Base-by-base conservation (phyloP, 1,140 invertebrate genomes). In the Neoseiulus cucumeris region DNA sequence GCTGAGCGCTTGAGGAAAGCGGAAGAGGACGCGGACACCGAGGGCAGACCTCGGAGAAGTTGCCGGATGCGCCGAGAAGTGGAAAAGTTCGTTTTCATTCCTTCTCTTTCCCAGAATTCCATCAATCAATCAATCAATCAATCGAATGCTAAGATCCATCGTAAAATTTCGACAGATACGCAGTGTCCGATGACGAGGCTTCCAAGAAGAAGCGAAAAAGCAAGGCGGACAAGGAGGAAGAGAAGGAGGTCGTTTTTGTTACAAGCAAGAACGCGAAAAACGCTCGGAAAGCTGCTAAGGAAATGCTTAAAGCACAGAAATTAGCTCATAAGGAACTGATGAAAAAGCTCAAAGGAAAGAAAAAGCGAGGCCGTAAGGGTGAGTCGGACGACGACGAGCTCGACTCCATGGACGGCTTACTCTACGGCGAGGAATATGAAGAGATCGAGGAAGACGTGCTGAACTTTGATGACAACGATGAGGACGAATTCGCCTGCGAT, bases 331-430 rank as follows among this genome's bases (percentile, higher is more conserved):
- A 59, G 51, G 51, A 59, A 9, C 51, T 59, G 14, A 59, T 59
- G 51, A 59, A 59, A 9, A 29, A 66, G 42, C 65, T 44, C 17
- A 66, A 66, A 20, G 33, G 65, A 17, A 66, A 55, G 22, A 59
- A 44, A 28, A 66, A 66, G n/a, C 65, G 18, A 65, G 65, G 64
- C 33, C 29, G 47, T 45, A 55, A 69, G 68, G 72, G 81, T 82
- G 70, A 80, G 81, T n/a, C 80, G 81, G 64, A 80, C 82, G 70
- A 83, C 85, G 74, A 51, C 68, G 68, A 66, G 65, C 42, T 5
- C 42, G 66, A 14, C 28, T 51, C 9, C 42, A 28, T 41, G 33
- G 45, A 39, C 18, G 44, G 25, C 22, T 18, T 47, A 7, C 18
- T 45, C 41, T 30, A 45, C 17, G 41, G 28, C 28, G 41, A 66